Percentiles rank a stretch among this genome's conserved stretches.
Conservation (phyloP, 1,140 invertebrate species). For the Samia ricini region DNA sequence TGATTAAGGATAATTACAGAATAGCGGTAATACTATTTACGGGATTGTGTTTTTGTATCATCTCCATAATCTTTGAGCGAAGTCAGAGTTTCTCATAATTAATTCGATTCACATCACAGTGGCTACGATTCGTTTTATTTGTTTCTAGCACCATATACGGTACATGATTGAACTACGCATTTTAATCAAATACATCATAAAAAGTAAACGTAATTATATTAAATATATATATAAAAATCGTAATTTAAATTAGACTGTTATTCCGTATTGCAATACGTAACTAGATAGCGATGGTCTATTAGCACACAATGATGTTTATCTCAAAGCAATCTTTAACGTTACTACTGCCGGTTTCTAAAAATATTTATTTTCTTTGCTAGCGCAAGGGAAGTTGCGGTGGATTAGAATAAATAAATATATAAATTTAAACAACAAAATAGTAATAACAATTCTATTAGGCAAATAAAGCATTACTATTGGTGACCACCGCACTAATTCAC, state of each 20-base stretch:
- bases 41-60: background rate
- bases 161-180: constrained; percentile 37
- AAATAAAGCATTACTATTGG: no score
- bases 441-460: no score
- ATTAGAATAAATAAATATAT: constrained; percentile 39
- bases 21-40: background rate
- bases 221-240: constrained; percentile 1
- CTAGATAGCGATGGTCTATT: constrained; percentile 46
- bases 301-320: constrained; percentile 69
- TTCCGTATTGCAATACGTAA: constrained; percentile 24
- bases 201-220: constrained; percentile 3
- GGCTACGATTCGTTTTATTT: constrained; percentile 65
- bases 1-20: background rate
- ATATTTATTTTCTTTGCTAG: constrained; percentile 54
- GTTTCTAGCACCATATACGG: constrained; percentile 53
- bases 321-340: constrained; percentile 40
- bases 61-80: constrained; percentile 36
- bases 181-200: constrained; percentile 14
- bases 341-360: constrained; percentile 45
- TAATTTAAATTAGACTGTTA: constrained; percentile 10
- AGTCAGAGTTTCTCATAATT: constrained; percentile 60
- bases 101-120: constrained; percentile 75
- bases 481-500: no score
- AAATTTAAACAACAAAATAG: no score
- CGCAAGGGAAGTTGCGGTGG: constrained; percentile 63